Conservation (phyloP, 2,113 vertebrate species). For the Tinamus guttatus region DNA sequence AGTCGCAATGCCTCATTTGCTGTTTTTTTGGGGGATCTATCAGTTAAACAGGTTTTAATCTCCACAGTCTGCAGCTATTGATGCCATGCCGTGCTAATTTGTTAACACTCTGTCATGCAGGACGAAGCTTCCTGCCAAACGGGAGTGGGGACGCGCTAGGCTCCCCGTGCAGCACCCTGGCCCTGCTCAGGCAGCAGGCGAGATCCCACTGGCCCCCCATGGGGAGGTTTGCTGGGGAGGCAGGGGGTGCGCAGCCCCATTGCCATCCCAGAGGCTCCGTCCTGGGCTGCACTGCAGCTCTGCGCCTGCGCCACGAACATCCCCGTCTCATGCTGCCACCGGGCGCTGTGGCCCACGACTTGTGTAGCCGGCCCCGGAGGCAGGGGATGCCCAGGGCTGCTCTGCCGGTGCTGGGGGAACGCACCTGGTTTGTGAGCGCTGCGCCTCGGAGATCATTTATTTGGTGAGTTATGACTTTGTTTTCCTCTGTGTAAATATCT, state of each 20-base stretch:
- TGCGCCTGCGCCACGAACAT: no score
- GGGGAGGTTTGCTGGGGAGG: no score
- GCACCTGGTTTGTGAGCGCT: fast-evolving
- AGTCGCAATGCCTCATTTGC: fast-evolving
- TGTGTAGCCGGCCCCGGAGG: background rate
- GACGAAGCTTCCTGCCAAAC: background rate
- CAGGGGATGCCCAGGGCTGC: background rate
- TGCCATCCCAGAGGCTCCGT: no score
- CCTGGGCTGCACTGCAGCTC: background rate
- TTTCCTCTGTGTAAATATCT: constrained; percentile 64
- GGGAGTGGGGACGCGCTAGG: no score
- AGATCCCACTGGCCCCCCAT: no score
- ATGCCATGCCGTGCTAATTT: constrained; percentile 52
- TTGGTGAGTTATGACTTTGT: constrained; percentile 64
- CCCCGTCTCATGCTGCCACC: no score
- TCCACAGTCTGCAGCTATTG: constrained; percentile 52
- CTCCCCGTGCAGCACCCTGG: background rate
- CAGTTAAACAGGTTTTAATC: constrained; percentile 67
- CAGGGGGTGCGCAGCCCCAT: no score
- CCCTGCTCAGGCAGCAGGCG: fast-evolving
- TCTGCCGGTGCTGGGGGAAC: fast-evolving
- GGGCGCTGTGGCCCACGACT: background rate
- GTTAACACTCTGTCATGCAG: constrained; percentile 54
- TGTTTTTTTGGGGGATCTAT: constrained; percentile 20
- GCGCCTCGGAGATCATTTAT: background rate